These are phyloP conservation scores for Rhynchomys soricoides DNA, from an alignment of 2,113 vertebrate species.

Conservation along the genomic window DNA sequence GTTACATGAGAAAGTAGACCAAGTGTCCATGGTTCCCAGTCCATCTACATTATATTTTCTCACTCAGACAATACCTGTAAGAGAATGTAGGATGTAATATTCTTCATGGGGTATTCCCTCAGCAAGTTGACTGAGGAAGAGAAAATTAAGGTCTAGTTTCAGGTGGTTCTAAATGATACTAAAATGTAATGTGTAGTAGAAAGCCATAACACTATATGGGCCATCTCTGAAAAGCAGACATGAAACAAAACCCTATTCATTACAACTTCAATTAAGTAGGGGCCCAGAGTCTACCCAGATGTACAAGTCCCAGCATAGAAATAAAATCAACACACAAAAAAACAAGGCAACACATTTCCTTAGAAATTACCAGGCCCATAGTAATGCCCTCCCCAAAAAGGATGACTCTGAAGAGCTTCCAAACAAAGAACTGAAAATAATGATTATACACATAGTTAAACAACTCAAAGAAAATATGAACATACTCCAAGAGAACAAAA, in stretches of 20 bases:
- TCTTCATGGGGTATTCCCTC: background rate
- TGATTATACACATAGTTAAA: background rate
- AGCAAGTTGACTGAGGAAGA: background rate
- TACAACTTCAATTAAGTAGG: background rate
- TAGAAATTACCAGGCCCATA: background rate
- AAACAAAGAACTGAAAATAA: background rate
- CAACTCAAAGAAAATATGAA: background rate
- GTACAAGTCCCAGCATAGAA: background rate
- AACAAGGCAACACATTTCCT: background rate
- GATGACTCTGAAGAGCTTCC: background rate
- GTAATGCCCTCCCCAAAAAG: background rate
- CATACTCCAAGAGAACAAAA: background rate
- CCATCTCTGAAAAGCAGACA: background rate
- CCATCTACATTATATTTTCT: background rate
- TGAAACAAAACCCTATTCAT: background rate
- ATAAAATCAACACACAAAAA: background rate
- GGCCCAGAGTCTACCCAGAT: background rate
- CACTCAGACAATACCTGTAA: background rate
- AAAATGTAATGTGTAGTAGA: background rate
- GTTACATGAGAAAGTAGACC: background rate
- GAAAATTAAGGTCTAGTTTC: background rate
- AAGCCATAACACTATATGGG: background rate
- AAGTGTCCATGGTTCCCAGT: background rate
- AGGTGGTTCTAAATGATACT: background rate
- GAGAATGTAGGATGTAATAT: background rate